A percentile compares a stretch with the other conserved stretches of the same genome.
phyloP scores from a whole-genome alignment of 2,113 vertebrate species.

The Dunckerocampus dactyliophorus region DNA sequence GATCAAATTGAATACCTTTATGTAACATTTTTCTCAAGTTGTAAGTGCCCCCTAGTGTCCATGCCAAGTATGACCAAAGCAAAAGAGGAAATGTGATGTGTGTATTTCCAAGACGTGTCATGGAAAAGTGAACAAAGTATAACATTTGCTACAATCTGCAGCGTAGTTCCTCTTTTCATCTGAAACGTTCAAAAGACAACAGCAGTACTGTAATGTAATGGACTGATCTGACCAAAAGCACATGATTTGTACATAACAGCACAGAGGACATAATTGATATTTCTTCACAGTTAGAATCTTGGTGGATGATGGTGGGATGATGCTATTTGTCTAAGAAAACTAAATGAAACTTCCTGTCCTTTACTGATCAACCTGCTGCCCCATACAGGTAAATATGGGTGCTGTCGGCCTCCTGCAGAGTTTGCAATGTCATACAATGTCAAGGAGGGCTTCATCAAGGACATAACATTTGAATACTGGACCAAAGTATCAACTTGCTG shows the following conservation, averaged over 20 bases:
- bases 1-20: not conserved
- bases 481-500: no score
- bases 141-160: not conserved
- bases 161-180: not conserved
- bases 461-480: not conserved
- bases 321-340: not conserved
- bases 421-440: conserved; percentile 25
- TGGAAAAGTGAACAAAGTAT: no score
- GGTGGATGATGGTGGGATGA: no score
- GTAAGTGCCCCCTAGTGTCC: conserved; percentile 2
- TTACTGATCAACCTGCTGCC: not conserved
- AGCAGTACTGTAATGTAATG: not conserved
- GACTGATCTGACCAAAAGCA: not conserved
- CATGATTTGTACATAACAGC: not conserved
- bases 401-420: conserved; percentile 22
- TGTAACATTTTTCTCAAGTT: not conserved
- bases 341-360: not conserved
- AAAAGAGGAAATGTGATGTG: no score
- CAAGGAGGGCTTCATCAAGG: conserved; percentile 32
- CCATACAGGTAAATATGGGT: conserved; percentile 48
- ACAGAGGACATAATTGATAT: not conserved
- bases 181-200: not conserved
- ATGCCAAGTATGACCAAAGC: not conserved
- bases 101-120: no score
- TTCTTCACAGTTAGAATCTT: not conserved